phyloP scores from a whole-genome alignment of 2,888 invertebrate species.

The Dicycla oo region DNA sequence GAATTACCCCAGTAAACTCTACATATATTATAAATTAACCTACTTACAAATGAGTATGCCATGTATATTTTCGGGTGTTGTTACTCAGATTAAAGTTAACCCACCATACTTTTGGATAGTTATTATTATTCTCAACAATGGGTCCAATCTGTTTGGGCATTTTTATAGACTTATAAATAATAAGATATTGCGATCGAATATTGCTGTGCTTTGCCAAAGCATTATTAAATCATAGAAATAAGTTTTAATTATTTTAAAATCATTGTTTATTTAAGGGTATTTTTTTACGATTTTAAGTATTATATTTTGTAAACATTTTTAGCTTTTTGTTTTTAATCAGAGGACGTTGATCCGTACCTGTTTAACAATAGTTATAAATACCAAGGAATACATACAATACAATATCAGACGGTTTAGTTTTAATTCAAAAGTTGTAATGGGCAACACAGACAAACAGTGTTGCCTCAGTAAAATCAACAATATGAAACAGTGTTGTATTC shows the following conservation, averaged over 20 bases:
- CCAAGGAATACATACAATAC: neutral
- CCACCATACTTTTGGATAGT: conserved; percentile 50
- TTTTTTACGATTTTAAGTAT: conserved; percentile 28
- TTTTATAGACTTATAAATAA: conserved; percentile 28
- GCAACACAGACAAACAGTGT: conserved; percentile 3
- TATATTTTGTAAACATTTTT: conserved; percentile 13
- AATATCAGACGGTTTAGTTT: neutral
- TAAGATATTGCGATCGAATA: conserved; percentile 8
- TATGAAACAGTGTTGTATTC: neutral
- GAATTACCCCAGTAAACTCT: neutral
- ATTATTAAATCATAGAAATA: conserved; percentile 1
- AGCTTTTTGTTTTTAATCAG: conserved; percentile 14
- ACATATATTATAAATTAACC: conserved; percentile 25
- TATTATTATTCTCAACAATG: conserved; percentile 23
- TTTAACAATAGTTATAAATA: conserved; percentile 25
- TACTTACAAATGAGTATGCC: conserved; percentile 29
- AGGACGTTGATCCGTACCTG: conserved; percentile 50
- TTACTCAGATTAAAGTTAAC: conserved; percentile 34
- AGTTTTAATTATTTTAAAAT: conserved; percentile 2
- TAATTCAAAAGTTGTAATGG: neutral
- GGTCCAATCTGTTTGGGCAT: conserved; percentile 57
- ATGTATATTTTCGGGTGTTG: conserved; percentile 37
- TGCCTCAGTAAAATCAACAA: neutral
- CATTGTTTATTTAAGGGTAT: conserved; percentile 15
- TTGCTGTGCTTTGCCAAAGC: conserved; percentile 5